These are phyloP conservation scores for Geopemphigus sp. DNA, from an alignment of 1,140 invertebrate genomes.

Conservation along the genomic window DNA sequence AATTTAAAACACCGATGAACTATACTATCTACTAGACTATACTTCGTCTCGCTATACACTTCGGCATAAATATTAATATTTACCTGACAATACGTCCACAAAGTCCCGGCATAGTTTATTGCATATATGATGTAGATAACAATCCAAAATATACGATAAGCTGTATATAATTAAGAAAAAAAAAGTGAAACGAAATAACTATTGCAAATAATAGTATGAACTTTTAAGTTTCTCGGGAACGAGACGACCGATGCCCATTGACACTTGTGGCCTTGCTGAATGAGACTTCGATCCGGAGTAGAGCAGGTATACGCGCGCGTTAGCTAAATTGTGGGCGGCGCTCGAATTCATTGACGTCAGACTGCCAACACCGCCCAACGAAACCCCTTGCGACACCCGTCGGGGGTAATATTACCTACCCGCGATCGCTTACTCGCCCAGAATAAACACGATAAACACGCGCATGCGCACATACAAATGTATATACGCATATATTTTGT, in stretches of 20 bases:
- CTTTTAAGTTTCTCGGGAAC: background rate
- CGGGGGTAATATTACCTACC: conserved; percentile 26
- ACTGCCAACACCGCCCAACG: conserved; percentile 40
- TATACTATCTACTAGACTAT: too few relatives aligned
- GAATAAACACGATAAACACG: conserved; percentile 19
- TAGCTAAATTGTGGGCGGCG: conserved; percentile 30
- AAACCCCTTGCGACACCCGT: conserved; percentile 21
- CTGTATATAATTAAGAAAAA: background rate
- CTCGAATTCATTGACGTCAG: conserved; percentile 45
- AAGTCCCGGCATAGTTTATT: background rate
- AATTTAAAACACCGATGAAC: too few relatives aligned
- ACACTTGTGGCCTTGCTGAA: conserved; percentile 49
- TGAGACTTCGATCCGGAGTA: conserved; percentile 40
- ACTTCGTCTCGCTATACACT: too few relatives aligned
- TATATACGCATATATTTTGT: background rate
- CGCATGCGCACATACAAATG: too few relatives aligned
- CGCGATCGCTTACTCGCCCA: background rate
- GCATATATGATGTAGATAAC: background rate
- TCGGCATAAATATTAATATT: background rate
- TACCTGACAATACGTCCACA: background rate
- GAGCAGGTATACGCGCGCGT: conserved; percentile 46
- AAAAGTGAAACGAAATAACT: background rate
- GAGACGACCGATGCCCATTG: conserved; percentile 32
- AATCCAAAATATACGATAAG: background rate
- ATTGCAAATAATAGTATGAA: background rate